These are phyloP conservation scores for Amiota communis DNA, from an alignment of 2,888 invertebrate genomes.

Conservation along the genomic window DNA sequence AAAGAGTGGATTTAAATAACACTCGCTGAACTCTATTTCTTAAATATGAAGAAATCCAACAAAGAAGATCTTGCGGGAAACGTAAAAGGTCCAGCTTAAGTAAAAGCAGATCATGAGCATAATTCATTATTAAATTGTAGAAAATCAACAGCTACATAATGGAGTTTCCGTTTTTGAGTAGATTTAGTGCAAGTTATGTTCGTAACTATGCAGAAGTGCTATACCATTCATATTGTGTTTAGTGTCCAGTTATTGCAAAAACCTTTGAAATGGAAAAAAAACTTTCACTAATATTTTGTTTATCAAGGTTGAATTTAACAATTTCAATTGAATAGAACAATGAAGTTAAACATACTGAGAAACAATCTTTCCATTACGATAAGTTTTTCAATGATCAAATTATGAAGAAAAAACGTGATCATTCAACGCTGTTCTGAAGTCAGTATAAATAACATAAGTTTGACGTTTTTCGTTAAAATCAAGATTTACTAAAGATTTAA, in stretches of 20 bases:
- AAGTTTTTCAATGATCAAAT: slow-evolving; percentile 92
- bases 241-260: slow-evolving; percentile 80
- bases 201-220: slow-evolving; percentile 86
- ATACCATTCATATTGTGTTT: slow-evolving; percentile 85
- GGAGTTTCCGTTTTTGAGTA: slow-evolving; percentile 91
- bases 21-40: too few relatives aligned
- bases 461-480: too few relatives aligned
- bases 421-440: too few relatives aligned
- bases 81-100: too few relatives aligned
- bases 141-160: slow-evolving; percentile 72
- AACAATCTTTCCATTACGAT: slow-evolving; percentile 82
- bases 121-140: neutral
- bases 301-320: slow-evolving; percentile 49
- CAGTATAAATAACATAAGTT: too few relatives aligned
- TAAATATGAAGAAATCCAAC: too few relatives aligned
- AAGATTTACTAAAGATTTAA: too few relatives aligned
- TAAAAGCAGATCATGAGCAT: too few relatives aligned
- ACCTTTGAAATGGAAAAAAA: slow-evolving; percentile 66
- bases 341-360: slow-evolving; percentile 7
- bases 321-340: slow-evolving; percentile 22
- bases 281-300: slow-evolving; percentile 53
- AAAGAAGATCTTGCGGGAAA: too few relatives aligned
- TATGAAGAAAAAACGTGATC: slow-evolving; percentile 92
- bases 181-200: slow-evolving; percentile 85
- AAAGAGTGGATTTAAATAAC: too few relatives aligned